These are phyloP conservation scores for Sporophila hypoxantha DNA, from an alignment of 2,113 vertebrate species.

Conservation along the genomic window DNA sequence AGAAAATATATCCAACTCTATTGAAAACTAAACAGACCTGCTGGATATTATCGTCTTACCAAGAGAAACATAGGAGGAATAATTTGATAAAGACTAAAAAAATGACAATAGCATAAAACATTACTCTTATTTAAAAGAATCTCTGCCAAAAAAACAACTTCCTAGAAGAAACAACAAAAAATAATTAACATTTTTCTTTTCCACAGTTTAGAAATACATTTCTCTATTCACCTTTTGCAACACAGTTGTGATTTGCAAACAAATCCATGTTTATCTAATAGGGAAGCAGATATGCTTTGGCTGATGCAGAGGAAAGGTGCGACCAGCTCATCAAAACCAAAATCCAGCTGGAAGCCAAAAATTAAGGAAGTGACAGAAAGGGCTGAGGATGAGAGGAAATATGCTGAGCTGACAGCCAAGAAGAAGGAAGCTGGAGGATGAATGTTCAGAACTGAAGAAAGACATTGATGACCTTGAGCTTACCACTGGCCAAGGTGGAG, in stretches of 20 bases:
- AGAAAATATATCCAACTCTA: not conserved
- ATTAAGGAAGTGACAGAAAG: constrained; percentile 79
- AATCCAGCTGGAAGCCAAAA: constrained; percentile 80
- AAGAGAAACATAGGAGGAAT: not conserved
- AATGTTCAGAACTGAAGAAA: constrained; percentile 78
- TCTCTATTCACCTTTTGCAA: no score
- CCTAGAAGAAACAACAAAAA: no score
- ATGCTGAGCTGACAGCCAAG: constrained; percentile 75
- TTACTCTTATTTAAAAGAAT: no score
- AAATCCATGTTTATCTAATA: constrained; percentile 82
- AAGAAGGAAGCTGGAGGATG: constrained; percentile 77
- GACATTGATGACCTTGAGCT: constrained; percentile 72
- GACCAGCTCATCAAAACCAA: constrained; percentile 87
- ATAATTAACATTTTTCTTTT: no score
- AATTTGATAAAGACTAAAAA: no score
- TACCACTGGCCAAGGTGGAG: no score
- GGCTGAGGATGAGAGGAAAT: constrained; percentile 81
- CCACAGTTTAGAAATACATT: no score
- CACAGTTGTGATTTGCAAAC: no score
- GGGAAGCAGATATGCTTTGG: constrained; percentile 81
- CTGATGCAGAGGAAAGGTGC: constrained; percentile 85
- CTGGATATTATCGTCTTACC: no score
- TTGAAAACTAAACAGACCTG: no score
- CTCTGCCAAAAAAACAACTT: no score
- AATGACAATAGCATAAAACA: no score